Percentiles rank a stretch among this genome's conserved stretches.
phyloP scores from a whole-genome alignment of 2,113 vertebrate genomes.

The Labeo rohita region DNA sequence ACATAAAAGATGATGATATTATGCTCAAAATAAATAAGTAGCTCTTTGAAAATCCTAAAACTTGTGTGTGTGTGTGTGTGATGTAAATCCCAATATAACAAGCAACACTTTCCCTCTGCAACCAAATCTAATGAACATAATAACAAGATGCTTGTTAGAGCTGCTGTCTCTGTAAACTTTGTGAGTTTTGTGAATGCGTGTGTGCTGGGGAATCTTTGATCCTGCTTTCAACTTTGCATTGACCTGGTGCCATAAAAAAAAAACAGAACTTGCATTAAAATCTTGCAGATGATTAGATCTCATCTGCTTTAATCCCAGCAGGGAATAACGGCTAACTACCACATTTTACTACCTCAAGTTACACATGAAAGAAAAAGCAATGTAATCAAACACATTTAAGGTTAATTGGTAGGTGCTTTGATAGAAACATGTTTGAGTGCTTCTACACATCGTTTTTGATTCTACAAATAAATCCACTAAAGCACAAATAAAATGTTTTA shows the following conservation, averaged over 20 bases:
- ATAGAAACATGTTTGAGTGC: not conserved
- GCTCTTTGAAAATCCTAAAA: not conserved
- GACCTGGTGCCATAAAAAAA: not conserved
- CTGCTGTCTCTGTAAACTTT: conserved; percentile 8
- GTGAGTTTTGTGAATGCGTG: not conserved
- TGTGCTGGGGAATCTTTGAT: not conserved
- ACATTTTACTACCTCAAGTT: not conserved
- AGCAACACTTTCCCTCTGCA: conserved; percentile 7
- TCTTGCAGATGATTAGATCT: not conserved
- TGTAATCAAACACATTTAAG: not conserved
- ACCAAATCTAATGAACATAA: conserved; percentile 2
- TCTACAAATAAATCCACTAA: not conserved
- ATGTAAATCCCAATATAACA: conserved; percentile 11
- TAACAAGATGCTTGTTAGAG: not conserved
- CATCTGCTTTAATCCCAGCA: not conserved
- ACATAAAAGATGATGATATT: not conserved
- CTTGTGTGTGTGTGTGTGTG: conserved; percentile 35
- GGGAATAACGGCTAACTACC: not conserved
- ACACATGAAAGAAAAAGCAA: not conserved
- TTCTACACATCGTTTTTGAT: not conserved
- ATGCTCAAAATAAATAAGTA: not conserved
- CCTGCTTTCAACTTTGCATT: not conserved
- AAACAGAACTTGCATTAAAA: not conserved
- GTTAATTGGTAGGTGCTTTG: not conserved
- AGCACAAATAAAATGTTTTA: not conserved